Evolutionary conservation across 2,797 vertebrate species (phyloP), one percentile per base, ranked within the genome.

Genomic region (Setipinna tenuifilis): DNA sequence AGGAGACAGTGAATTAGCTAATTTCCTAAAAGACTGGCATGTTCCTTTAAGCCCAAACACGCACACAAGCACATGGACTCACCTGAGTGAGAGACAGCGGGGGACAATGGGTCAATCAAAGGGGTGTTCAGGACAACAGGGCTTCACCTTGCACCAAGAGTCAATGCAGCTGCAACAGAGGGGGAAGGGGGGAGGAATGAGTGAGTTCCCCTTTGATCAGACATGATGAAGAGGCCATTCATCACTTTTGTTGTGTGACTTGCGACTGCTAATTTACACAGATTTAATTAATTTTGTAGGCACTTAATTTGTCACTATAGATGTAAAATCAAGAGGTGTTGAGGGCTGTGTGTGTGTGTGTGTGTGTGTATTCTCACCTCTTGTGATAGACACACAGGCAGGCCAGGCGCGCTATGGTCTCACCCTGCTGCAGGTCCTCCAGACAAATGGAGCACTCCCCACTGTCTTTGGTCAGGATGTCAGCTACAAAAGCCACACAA

Each of bases 371-470:
- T 41, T 31, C 16, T 90, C 92, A 96, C 95, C 95, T 95, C 91
- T 96, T 96, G 86, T 96, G 96, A 90, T 96, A 96, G 89, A 96
- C 94, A 25, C 96, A 96, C 85, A 96, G 95, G 86, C 96, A 96
- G 83, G 96, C 95, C 89, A 96, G 94, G 68, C 96, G 92, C 68
- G 95, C 95, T 35, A 96, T 96, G 88, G 94, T 96, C 90, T 96
- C 95, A 44, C 96, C 96, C 89, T 95, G 95, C 5, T 94, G 86
- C 87, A 96, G 91, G 57, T 96, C 95, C 89, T 96, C 96, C 89
- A 96, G 90, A 90, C 96, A 96, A 88, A 96, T 95, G 78, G 95
- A 95, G 81, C 96, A 96, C 90, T 96, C 96, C 0, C 96, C 96
- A 19, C 93, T 95, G 93, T 96, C 95, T 92, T 95, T 96, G 91